These are phyloP conservation scores for Adoxophyes honmai DNA, from an alignment of 1,140 invertebrate species.

Conservation along the genomic window DNA sequence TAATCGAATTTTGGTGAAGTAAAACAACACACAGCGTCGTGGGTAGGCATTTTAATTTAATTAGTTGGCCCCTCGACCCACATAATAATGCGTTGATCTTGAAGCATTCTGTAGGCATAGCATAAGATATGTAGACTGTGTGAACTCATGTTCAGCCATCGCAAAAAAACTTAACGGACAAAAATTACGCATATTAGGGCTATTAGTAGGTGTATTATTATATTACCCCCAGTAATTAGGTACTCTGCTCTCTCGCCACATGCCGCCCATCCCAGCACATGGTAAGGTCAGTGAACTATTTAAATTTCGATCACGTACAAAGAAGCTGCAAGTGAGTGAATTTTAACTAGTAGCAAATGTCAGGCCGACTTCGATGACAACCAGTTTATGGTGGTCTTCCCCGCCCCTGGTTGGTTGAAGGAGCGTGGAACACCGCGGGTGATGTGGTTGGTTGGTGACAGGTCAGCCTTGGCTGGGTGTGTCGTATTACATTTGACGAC, in stretches of 20 bases:
- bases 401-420: background rate
- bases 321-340: conserved; percentile 15
- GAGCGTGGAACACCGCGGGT: background rate
- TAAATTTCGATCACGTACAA: conserved; percentile 23
- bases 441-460: background rate
- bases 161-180: no score
- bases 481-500: conserved; percentile 19
- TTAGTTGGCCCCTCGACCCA: no score
- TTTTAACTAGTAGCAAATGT: conserved; percentile 14
- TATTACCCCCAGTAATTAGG: background rate
- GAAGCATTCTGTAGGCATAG: no score
- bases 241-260: conserved; percentile 16
- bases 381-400: background rate
- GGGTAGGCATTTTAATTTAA: no score
- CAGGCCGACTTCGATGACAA: background rate
- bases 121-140: no score
- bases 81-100: no score
- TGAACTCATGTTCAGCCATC: no score
- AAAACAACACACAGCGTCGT: no score
- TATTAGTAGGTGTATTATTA: background rate
- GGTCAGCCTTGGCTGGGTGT: background rate
- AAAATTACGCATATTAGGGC: no score
- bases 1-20: no score
- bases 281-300: conserved; percentile 21
- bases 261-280: conserved; percentile 17